These are phyloP conservation scores for Epinephelus cyanopodus DNA, from an alignment of 2,113 vertebrate genomes.

Conservation along the genomic window DNA sequence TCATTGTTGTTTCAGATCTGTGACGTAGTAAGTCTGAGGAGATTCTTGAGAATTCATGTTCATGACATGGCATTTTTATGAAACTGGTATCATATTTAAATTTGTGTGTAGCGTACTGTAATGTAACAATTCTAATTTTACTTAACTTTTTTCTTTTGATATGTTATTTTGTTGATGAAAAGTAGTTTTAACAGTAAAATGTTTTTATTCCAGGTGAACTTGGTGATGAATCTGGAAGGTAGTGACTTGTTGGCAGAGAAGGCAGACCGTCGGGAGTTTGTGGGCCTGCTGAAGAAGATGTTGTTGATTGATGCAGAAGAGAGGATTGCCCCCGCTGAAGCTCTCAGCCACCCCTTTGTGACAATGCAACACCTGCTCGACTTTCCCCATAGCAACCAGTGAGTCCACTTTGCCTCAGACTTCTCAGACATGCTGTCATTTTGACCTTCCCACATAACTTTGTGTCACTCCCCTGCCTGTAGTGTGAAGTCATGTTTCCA, in stretches of 20 bases:
- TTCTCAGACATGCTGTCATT: neutral
- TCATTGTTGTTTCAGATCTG: neutral
- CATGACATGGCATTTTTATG: neutral
- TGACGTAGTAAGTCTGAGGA: constrained; percentile 9
- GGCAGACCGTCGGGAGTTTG: constrained; percentile 96
- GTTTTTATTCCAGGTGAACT: constrained; percentile 90
- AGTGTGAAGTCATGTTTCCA: constrained; percentile 99
- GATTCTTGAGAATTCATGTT: constrained; percentile 36
- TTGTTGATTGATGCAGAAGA: constrained; percentile 96
- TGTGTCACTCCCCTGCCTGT: neutral
- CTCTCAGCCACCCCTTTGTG: constrained; percentile 95
- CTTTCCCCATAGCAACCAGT: constrained; percentile 99
- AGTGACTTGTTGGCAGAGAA: constrained; percentile 97
- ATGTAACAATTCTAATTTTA: neutral
- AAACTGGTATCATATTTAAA: neutral
- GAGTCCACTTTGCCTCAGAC: constrained; percentile 64
- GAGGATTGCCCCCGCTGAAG: constrained; percentile 93
- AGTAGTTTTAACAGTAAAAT: neutral
- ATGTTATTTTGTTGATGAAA: neutral
- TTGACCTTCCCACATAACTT: neutral
- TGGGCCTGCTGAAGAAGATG: constrained; percentile 98
- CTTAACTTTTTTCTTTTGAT: neutral
- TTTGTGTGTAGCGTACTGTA: no score
- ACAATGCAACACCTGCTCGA: constrained; percentile 98
- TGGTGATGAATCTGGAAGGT: constrained; percentile 98